phyloP scores from a whole-genome alignment of 2,797 vertebrate genomes.

The Menidia menidia region DNA sequence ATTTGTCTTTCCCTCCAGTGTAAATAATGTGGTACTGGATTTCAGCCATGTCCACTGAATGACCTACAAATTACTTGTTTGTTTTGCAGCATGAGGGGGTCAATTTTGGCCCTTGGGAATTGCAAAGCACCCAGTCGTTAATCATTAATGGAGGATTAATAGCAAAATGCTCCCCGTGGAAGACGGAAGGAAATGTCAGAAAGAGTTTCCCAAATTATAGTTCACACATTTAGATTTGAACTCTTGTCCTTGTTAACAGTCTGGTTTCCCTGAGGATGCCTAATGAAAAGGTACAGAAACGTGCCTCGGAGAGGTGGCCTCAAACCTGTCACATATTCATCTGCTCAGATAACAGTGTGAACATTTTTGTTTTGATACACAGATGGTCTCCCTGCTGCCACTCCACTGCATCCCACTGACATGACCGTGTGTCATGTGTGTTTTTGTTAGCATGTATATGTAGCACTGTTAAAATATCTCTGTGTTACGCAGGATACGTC shows the following conservation, averaged over 20 bases:
- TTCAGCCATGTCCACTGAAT: constrained; percentile 22
- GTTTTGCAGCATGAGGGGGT: constrained; percentile 31
- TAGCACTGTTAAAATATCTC: too few relatives aligned
- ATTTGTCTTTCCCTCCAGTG: constrained; percentile 23
- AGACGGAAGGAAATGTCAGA: constrained; percentile 43
- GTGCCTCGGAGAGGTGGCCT: constrained; percentile 26
- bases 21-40: constrained; percentile 31
- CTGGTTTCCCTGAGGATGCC: constrained; percentile 27
- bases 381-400: constrained; percentile 82
- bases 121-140: neutral
- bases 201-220: constrained; percentile 38
- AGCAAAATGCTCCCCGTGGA: constrained; percentile 14
- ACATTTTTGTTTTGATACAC: constrained; percentile 68
- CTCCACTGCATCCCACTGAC: constrained; percentile 54
- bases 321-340: constrained; percentile 50
- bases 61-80: constrained; percentile 21
- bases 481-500: too few relatives aligned
- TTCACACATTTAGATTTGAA: constrained; percentile 20
- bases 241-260: constrained; percentile 8
- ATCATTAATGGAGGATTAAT: constrained; percentile 49
- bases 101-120: constrained; percentile 30
- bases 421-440: constrained; percentile 24
- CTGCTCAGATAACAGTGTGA: constrained; percentile 42
- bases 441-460: constrained; percentile 19
- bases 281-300: constrained; percentile 38